Base-by-base conservation (phyloP, 2,888 invertebrate species). In the Temnothorax unifasciatus region DNA sequence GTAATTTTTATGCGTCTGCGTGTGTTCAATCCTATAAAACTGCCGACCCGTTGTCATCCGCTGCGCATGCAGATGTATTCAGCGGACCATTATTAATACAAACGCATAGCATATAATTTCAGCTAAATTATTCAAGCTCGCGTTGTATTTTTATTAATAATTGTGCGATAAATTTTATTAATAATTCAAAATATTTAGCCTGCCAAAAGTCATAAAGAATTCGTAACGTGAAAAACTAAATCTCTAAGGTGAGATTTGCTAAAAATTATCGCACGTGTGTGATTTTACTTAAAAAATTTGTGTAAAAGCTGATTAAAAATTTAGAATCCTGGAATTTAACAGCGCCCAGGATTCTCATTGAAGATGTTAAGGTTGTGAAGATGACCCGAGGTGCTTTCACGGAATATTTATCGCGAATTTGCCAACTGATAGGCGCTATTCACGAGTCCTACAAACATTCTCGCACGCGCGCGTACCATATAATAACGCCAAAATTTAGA, bases 21-120 rank as follows among this genome's bases (percentile, higher is more conserved):
- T 68, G 29, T 68, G 54, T 68, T 44, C 76, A 54, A 77, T 77
- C n/a, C 25, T 54, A 77, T 77, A 41, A 54, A 77, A 77, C 54
- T 76, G 41, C 41, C 66, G 54, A 13, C 15, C 41, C 64, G 52
- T 29, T 66, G 52, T 52, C 38, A 76, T 13, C 13, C 44, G 25
- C 15, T 25, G 64, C 15, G 44, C 25, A 66, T 64, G 50, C 21
- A 64, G 13, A 76, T 66, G 3, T 41, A 66, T 66, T 54, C 41
- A 41, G 38, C n/a, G 52, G 64, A 64, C 25, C 63, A 41, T 76
- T 76, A 64, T 41, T 52, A 68, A 68, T 64, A 44, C 13, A 64
- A 21, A 44, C 18, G 9, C 15, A 34, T 11, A 15, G 13, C 15
- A 13, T n/a, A 41, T 52, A 68, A 68, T 68, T 54, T 68, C 3